Conservation (phyloP, 2,888 invertebrate genomes). For the Bombylius discolor region DNA sequence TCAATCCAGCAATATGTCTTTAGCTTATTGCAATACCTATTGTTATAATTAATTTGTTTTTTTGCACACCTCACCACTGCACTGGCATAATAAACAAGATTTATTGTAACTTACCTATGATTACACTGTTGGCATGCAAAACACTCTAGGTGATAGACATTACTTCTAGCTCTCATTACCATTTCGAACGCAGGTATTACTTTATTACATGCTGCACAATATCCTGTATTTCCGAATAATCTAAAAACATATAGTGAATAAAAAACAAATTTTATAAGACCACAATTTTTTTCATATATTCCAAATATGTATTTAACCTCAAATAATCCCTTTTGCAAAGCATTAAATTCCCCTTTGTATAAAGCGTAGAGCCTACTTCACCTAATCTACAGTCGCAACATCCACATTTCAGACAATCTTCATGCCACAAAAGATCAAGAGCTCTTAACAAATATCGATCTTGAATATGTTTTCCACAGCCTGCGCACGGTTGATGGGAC, state of each 20-base stretch:
- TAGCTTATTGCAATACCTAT: no score
- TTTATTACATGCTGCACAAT: slow-evolving; percentile 94
- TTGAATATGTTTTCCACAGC: slow-evolving; percentile 87
- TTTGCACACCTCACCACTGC: no score
- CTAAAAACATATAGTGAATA: slow-evolving; percentile 34
- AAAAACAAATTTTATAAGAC: not conserved
- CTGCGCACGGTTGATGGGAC: slow-evolving; percentile 69
- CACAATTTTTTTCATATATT: not conserved
- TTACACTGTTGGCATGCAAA: slow-evolving; percentile 98
- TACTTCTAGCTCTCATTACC: slow-evolving; percentile 95
- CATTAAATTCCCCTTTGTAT: slow-evolving; percentile 89
- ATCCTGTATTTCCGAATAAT: slow-evolving; percentile 90
- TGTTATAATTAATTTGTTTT: no score
- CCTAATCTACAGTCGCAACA: slow-evolving; percentile 95
- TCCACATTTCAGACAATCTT: slow-evolving; percentile 93
- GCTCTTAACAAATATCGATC: slow-evolving; percentile 86
- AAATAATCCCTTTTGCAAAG: slow-evolving; percentile 93
- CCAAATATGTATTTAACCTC: slow-evolving; percentile 42
- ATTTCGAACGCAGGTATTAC: slow-evolving; percentile 97
- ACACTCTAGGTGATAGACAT: slow-evolving; percentile 96
- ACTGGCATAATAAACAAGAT: no score
- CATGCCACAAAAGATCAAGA: slow-evolving; percentile 91
- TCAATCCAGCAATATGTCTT: no score
- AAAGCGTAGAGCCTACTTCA: slow-evolving; percentile 90
- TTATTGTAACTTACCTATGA: slow-evolving; percentile 61